Evolutionary conservation across 2,113 vertebrate genomes (phyloP).

Genomic region (Odontophorus gujanensis): DNA sequence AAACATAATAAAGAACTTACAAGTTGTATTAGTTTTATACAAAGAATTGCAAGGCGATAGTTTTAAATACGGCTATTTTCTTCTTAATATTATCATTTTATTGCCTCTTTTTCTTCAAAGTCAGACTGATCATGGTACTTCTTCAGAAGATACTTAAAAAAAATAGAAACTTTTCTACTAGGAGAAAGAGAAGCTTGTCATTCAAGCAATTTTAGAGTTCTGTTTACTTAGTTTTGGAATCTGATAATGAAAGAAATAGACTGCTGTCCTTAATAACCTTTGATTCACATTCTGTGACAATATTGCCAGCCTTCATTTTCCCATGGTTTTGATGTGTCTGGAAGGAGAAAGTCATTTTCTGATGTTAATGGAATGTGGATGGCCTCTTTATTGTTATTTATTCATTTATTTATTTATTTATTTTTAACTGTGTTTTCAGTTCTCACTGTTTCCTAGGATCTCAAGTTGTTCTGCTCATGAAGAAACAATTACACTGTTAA

Average conservation of each 20-base stretch:
- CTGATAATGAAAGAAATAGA: background rate
- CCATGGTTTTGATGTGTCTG: background rate
- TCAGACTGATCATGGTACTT: background rate
- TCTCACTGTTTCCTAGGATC: background rate
- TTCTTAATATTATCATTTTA: background rate
- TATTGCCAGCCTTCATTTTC: background rate
- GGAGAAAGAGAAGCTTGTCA: background rate
- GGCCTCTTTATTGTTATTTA: background rate
- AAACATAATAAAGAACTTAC: background rate
- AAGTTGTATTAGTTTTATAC: background rate
- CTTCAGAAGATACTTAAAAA: background rate
- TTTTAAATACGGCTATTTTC: background rate
- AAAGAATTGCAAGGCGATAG: background rate
- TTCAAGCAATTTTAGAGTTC: background rate
- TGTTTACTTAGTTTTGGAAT: background rate
- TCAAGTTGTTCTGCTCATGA: background rate
- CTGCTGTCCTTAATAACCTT: background rate
- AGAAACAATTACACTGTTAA: background rate
- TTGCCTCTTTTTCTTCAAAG: background rate
- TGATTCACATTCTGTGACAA: background rate
- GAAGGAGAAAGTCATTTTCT: background rate
- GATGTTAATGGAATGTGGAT: background rate
- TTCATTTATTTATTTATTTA: background rate
- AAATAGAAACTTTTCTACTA: background rate
- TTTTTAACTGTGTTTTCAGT: background rate